A percentile compares a stretch with the other conserved stretches of the same genome.
Evolutionary conservation across 1,140 invertebrate species (phyloP).

Genomic region (Habropoda laboriosa): DNA sequence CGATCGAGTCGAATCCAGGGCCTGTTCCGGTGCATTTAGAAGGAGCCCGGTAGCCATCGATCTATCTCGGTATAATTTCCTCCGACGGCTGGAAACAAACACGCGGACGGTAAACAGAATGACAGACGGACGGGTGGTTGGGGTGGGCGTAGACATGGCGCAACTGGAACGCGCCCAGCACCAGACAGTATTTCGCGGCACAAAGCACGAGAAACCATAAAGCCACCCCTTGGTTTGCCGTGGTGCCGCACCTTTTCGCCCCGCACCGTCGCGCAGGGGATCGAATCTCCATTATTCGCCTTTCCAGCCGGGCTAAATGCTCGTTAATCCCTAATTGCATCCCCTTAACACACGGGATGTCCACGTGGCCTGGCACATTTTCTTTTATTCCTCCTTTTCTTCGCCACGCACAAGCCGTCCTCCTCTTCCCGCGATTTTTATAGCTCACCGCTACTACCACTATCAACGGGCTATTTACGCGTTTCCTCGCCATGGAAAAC

Average conservation of each 20-base stretch:
- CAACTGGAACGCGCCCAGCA: constrained; percentile 35
- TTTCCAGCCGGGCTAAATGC: constrained; percentile 45
- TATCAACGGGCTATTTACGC: neutral
- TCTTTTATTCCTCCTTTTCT: neutral
- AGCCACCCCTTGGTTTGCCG: constrained; percentile 27
- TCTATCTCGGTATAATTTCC: constrained; percentile 41
- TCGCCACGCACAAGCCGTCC: neutral
- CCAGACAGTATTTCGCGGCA: constrained; percentile 43
- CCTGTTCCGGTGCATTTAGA: neutral
- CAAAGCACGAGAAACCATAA: constrained; percentile 60
- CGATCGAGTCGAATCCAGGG: neutral
- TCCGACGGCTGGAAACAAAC: constrained; percentile 36
- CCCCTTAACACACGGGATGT: neutral
- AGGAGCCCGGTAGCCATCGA: neutral
- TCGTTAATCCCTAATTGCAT: constrained; percentile 54
- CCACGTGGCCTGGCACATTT: neutral
- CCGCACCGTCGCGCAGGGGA: neutral
- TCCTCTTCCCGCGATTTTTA: neutral
- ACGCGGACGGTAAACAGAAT: constrained; percentile 34
- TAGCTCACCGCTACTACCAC: neutral
- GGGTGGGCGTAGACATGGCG: neutral
- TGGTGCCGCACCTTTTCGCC: constrained; percentile 33
- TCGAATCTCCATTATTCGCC: constrained; percentile 57
- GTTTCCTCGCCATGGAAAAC: neutral
- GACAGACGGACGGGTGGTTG: constrained; percentile 33